Base-by-base conservation (phyloP, 2,113 vertebrate species). In the Gymnorhina tibicen region DNA sequence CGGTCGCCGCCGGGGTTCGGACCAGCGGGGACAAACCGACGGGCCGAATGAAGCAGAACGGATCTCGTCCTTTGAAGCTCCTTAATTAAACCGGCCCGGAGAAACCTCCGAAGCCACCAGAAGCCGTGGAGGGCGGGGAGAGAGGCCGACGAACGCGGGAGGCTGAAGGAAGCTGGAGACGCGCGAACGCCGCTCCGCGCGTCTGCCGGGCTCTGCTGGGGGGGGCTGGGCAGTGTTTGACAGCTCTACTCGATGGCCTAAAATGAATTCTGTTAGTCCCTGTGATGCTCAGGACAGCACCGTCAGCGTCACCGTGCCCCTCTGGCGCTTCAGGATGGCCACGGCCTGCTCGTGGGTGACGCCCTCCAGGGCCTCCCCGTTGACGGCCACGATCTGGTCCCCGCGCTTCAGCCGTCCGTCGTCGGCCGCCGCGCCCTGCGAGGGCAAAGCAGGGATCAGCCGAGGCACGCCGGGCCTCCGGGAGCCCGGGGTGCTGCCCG, bases 271-370 rank as follows among this genome's bases (percentile, higher is more conserved):
- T 10, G 35, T 35, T 58, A 47, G 35, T 49, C 52, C 55, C 27
- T 1, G 20, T 22, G 16, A 8, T 32, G 68, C 96, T 98, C 98
- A 99, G 2, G 99, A 98, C 85, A 99, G 97, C 87, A 99, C 97
- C 2, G 98, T 97, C 87, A 99, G 97, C 0, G 97, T 97, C 67
- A 99, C 99, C 3, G 96, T 96, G 41, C 99, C 99, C 91, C 90
- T 98, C 97, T 99, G 99, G 77, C 96, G 98, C 96, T 99, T 99
- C 70, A 99, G 97, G 70, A 99, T 97, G 70, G 98, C 97, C n/a
- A 99, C 99, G 1, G 99, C 99, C 97, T 99, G 98, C 85, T 99
- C 99, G 15, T 99, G 99, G 1, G 98, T 99, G 8, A 98, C 98
- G 12, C 98, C 99, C 85, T 99, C 99, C 94, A 99, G 97, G 58